These are phyloP conservation scores for Aplysia californica DNA, from an alignment of 1,140 invertebrate genomes.

Conservation along the genomic window DNA sequence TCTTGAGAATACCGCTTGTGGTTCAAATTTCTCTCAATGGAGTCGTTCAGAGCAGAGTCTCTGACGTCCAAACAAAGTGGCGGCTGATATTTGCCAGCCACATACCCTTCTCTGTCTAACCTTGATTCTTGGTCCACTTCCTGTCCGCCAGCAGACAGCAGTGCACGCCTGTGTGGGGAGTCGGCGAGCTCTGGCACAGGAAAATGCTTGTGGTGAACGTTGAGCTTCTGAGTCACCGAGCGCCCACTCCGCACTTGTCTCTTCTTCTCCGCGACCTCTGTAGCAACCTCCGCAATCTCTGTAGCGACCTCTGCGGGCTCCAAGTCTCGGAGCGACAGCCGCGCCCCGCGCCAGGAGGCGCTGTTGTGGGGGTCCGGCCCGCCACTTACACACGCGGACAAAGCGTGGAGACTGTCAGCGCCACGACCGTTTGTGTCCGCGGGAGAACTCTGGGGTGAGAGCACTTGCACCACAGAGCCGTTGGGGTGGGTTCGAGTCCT, in stretches of 20 bases:
- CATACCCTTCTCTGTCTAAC: background rate
- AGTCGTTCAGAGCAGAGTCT: background rate
- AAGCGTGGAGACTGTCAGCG: too few relatives aligned
- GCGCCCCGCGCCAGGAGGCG: too few relatives aligned
- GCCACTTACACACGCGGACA: too few relatives aligned
- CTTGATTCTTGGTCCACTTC: background rate
- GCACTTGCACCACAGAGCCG: too few relatives aligned
- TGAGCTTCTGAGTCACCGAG: constrained; percentile 14
- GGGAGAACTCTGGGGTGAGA: too few relatives aligned
- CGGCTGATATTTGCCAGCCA: constrained; percentile 12
- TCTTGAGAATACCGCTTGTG: background rate
- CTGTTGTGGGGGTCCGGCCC: too few relatives aligned
- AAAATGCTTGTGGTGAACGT: constrained; percentile 1
- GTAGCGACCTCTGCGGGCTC: too few relatives aligned
- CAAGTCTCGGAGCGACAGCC: too few relatives aligned
- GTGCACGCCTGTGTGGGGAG: background rate
- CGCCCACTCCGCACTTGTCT: background rate
- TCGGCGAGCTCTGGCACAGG: background rate
- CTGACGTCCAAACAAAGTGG: background rate
- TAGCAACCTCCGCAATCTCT: too few relatives aligned
- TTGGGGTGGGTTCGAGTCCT: too few relatives aligned
- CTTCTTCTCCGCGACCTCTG: too few relatives aligned
- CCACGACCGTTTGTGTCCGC: too few relatives aligned
- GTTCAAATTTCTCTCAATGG: constrained; percentile 3
- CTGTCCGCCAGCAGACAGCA: background rate